These are phyloP conservation scores for Enteromius viviparus DNA, from an alignment of 2,797 vertebrate genomes.

Conservation along the genomic window DNA sequence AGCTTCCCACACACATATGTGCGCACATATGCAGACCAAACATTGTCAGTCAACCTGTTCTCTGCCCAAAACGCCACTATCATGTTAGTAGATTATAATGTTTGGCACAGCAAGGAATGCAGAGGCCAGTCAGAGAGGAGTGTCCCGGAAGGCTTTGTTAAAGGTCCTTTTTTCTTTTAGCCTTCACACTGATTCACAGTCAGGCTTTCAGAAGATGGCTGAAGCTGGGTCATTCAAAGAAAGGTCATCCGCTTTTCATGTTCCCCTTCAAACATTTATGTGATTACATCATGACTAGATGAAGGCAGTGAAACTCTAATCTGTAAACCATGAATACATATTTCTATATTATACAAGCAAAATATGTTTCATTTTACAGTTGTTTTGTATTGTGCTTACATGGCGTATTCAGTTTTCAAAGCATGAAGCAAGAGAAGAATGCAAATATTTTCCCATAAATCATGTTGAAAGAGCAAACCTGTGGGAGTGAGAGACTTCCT, in stretches of 20 bases:
- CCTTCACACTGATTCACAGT: conserved; percentile 24
- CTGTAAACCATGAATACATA: background rate
- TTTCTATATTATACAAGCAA: too few species aligned
- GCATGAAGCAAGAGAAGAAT: background rate
- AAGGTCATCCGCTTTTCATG: conserved; percentile 77
- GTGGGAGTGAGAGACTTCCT: conserved; percentile 35
- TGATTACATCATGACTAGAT: conserved; percentile 53
- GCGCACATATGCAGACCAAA: conserved; percentile 11
- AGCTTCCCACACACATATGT: background rate
- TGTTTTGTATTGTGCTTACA: background rate
- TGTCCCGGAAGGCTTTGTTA: conserved; percentile 33
- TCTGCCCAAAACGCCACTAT: conserved; percentile 1
- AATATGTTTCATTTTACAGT: background rate
- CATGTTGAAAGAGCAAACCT: conserved; percentile 40
- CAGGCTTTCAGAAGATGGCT: conserved; percentile 64
- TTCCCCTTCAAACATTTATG: conserved; percentile 71
- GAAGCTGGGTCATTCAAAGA: conserved; percentile 71
- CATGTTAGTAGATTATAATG: background rate
- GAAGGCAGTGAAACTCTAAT: conserved; percentile 16
- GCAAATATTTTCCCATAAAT: conserved; percentile 27
- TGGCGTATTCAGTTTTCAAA: conserved; percentile 5
- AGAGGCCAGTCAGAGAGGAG: conserved; percentile 40
- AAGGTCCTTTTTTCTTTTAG: conserved; percentile 49
- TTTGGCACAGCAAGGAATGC: conserved; percentile 7
- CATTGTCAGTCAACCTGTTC: conserved; percentile 13